Percentiles rank a stretch among this genome's conserved stretches.
Evolutionary conservation across 1,140 invertebrate species (phyloP).

Genomic region (Lamellibrachia luymesi): DNA sequence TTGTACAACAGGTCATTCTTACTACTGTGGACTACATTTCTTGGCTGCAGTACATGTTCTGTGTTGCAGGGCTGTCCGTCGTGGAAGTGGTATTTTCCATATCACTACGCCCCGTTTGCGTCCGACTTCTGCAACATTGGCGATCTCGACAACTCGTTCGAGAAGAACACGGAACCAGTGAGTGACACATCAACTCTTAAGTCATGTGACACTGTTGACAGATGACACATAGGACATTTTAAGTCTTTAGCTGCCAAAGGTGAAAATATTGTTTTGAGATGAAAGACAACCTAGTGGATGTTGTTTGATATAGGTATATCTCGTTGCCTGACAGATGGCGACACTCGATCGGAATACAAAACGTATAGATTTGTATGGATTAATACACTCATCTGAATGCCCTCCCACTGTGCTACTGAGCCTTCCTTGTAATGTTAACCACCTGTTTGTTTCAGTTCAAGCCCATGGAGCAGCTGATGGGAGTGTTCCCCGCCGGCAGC

Average conservation of each 20-base stretch:
- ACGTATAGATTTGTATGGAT: too few species aligned
- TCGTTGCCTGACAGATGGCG: too few species aligned
- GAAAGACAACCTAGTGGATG: too few species aligned
- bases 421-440: not conserved
- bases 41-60: not conserved
- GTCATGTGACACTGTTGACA: not conserved
- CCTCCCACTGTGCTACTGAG: not conserved
- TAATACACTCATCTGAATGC: not conserved
- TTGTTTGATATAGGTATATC: too few species aligned
- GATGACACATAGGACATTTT: not conserved
- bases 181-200: slow-evolving; percentile 47
- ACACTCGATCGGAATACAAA: too few species aligned
- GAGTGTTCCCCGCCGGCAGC: slow-evolving; percentile 97
- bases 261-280: too few species aligned
- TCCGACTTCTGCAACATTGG: slow-evolving; percentile 95
- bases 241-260: too few species aligned
- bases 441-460: slow-evolving; percentile 70
- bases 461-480: slow-evolving; percentile 97
- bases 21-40: slow-evolving; percentile 32
- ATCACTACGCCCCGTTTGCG: slow-evolving; percentile 99
- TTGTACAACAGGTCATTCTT: not conserved
- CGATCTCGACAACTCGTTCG: slow-evolving; percentile 82
- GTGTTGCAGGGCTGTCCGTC: slow-evolving; percentile 83
- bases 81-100: slow-evolving; percentile 99
- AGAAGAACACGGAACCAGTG: slow-evolving; percentile 82